These are phyloP conservation scores for Poeciliopsis gracilis DNA, from an alignment of 2,797 vertebrate species.

Conservation along the genomic window DNA sequence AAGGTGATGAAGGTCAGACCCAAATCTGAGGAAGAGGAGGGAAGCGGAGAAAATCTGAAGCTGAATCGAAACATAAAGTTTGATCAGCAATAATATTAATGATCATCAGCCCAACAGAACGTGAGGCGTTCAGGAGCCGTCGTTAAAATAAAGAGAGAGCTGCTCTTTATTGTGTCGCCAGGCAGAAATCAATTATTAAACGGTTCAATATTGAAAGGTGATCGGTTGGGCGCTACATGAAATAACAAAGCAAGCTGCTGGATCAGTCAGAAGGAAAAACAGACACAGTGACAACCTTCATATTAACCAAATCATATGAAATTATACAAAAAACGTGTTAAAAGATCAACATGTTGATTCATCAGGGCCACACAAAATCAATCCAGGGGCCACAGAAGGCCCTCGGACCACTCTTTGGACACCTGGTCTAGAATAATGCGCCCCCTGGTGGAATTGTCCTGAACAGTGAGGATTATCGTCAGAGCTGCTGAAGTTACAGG, in stretches of 20 bases:
- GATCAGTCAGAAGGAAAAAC: not conserved
- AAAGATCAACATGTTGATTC: not conserved
- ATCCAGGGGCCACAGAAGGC: not conserved
- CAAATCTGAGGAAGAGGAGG: not conserved
- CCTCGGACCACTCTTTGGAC: not conserved
- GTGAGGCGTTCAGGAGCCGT: not conserved
- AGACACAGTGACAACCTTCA: not conserved
- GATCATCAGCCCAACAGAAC: not conserved
- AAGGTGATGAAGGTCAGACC: constrained; percentile 38
- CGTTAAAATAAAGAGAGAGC: not conserved
- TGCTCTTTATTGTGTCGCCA: not conserved
- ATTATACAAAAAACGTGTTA: not conserved
- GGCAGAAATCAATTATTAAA: not conserved
- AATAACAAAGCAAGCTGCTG: not conserved
- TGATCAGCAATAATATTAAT: not conserved
- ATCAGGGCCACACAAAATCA: not conserved
- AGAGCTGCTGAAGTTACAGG: too few species aligned
- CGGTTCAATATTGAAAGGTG: not conserved
- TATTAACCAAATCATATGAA: not conserved
- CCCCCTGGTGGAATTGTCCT: not conserved
- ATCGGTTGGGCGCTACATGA: not conserved
- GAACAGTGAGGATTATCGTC: not conserved
- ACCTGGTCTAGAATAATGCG: not conserved
- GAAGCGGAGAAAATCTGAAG: not conserved
- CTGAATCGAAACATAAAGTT: not conserved